phyloP scores from a whole-genome alignment of 2,888 invertebrate species.

The Limnephilus rhombicus region DNA sequence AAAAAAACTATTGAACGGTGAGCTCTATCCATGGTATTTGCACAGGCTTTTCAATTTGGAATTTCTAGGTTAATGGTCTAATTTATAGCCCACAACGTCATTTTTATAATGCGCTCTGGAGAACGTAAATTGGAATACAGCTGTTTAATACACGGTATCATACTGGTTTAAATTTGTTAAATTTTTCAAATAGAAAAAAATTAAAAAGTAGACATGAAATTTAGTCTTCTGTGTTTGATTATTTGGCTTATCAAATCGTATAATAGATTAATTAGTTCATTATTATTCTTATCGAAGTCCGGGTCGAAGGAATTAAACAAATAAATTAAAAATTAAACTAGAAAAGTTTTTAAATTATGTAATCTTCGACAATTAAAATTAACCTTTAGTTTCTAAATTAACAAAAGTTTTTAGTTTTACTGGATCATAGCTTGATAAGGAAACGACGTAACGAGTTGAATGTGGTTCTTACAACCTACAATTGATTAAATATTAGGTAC shows the following conservation, averaged over 20 bases:
- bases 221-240: not conserved
- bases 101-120: not conserved
- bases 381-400: not conserved
- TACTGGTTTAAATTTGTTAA: not conserved
- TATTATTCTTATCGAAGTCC: not conserved
- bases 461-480: too few relatives aligned
- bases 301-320: not conserved
- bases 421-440: too few relatives aligned
- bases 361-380: not conserved
- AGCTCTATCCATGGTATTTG: not conserved
- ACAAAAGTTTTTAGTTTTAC: too few relatives aligned
- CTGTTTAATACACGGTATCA: not conserved
- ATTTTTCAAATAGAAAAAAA: not conserved
- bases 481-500: too few relatives aligned
- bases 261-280: not conserved
- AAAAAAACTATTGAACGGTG: not conserved
- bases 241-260: not conserved
- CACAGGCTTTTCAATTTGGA: not conserved
- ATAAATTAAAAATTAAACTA: not conserved
- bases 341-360: too few relatives aligned
- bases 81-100: not conserved
- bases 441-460: too few relatives aligned
- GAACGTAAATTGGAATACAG: not conserved
- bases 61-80: not conserved
- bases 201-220: not conserved